Percentiles rank a stretch among this genome's conserved stretches.
These are phyloP conservation scores for Melanotaenia parkinsoni DNA, from an alignment of 2,797 vertebrate species.

Conservation along the genomic window DNA sequence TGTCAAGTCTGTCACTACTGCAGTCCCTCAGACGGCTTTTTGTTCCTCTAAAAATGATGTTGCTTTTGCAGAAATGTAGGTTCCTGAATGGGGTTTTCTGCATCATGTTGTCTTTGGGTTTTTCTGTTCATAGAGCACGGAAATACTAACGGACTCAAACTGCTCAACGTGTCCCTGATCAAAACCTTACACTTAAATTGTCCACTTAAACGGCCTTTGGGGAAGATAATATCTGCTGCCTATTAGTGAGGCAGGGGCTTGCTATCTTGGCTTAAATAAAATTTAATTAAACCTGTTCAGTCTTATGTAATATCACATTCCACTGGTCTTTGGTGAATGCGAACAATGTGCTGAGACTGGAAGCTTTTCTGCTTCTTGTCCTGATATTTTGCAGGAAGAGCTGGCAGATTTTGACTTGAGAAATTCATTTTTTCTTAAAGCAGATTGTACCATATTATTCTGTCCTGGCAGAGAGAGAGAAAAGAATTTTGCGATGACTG, in stretches of 20 bases:
- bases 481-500: conserved; percentile 7
- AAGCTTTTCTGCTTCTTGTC: conserved; percentile 4
- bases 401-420: conserved; percentile 9
- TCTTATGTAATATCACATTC: not conserved
- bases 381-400: conserved; percentile 2
- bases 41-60: conserved; percentile 3
- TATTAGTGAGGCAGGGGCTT: not conserved
- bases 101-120: conserved; percentile 9
- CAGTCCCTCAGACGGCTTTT: conserved; percentile 2
- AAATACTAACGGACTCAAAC: conserved; percentile 4
- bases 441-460: not conserved
- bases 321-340: conserved; percentile 4
- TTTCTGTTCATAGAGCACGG: conserved; percentile 10
- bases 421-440: not conserved
- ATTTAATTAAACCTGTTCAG: not conserved
- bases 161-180: conserved; percentile 3
- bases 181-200: conserved; percentile 19
- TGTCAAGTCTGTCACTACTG: conserved; percentile 26
- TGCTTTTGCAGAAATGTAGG: conserved; percentile 24
- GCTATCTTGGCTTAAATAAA: conserved; percentile 3
- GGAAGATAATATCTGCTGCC: not conserved
- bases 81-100: conserved; percentile 8
- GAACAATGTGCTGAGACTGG: not conserved
- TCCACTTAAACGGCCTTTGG: not conserved
- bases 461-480: not conserved